Evolutionary conservation across 2,113 vertebrate species (phyloP).

Genomic region (Trinectes maculatus): DNA sequence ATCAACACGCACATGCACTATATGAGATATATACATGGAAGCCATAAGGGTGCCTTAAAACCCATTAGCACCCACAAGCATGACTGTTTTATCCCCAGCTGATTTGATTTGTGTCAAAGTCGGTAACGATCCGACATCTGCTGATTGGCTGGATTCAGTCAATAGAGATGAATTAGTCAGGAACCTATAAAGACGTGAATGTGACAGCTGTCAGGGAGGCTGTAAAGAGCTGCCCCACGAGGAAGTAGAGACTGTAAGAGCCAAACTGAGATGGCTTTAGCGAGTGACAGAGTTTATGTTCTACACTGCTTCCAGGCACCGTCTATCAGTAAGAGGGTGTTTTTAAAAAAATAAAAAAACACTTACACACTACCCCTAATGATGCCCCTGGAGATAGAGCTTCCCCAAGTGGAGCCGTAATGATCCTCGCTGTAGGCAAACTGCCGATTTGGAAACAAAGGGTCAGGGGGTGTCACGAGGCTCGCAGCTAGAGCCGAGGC

Average conservation of each 20-base stretch:
- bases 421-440: conserved; percentile 76
- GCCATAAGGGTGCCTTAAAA: conserved; percentile 14
- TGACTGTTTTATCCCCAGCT: conserved; percentile 35
- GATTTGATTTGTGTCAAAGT: conserved; percentile 39
- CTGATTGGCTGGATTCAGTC: conserved; percentile 42
- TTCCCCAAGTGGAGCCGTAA: conserved; percentile 70
- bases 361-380: conserved; percentile 73
- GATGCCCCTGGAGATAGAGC: conserved; percentile 79
- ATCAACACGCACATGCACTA: conserved; percentile 3
- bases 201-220: conserved; percentile 56
- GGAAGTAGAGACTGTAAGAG: conserved; percentile 13
- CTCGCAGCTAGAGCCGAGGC: conserved; percentile 31
- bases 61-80: conserved; percentile 20
- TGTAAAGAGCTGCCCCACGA: conserved; percentile 18
- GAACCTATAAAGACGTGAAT: conserved; percentile 44
- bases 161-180: conserved; percentile 59
- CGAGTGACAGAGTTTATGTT: conserved; percentile 55
- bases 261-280: conserved; percentile 23
- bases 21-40: conserved; percentile 3
- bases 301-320: conserved; percentile 56
- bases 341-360: conserved; percentile 47
- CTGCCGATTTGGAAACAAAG: conserved; percentile 79
- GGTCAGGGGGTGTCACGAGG: conserved; percentile 60
- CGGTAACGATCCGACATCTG: conserved; percentile 44
- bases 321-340: conserved; percentile 64